Base-by-base conservation (phyloP, 2,113 vertebrate species). In the Patagioenas fasciata region DNA sequence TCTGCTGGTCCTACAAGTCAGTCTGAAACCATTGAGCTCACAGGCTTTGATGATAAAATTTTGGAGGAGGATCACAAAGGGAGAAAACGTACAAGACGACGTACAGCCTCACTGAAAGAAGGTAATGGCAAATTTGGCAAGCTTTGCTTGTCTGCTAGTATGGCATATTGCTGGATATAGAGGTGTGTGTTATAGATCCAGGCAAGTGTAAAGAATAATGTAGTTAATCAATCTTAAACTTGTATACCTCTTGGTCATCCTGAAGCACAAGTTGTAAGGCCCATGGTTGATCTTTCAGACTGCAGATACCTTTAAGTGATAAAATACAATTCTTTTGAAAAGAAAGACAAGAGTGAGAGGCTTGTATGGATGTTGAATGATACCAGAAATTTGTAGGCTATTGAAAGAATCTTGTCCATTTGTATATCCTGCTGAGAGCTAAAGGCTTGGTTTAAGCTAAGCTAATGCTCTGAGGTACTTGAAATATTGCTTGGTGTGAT, bases 11-110 rank as follows among this genome's bases (percentile, higher is more conserved):
- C 99, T 58, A 99, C 99, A 23, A 99, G 99, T 96, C 99, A 99
- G 96, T 99, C 99, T 11, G 99, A 99, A 97, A 99, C 99, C 23
- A 99, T 99, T 86, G 99, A 99, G 85, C 98, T 99, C 47, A 99
- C 98, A 62, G 99, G 99, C 53, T 99, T 99, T 96, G 99, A 99
- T 83, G 99, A 99, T 57, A 99, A 99, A 95, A 98, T 99, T 58
- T 85, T 99, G 82, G 99, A 99, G 95, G 99, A 99, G 84, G 99
- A 99, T 92, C 99, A 98, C 85, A 99, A 99, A 71, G 98, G 96
- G 53, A 98, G 98, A 28, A 99, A 99, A 88, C 98, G 99, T 28
- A 98, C 98, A 15, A 98, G 98, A 42, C 98, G 99, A 80, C 97
- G 98, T 48, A 97, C 98, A 0, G 97, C 99, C 31, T 99, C 98